A percentile compares a stretch with the other conserved stretches of the same genome.
These are phyloP conservation scores for Centropristis striata DNA, from an alignment of 2,113 vertebrate genomes.

Conservation along the genomic window DNA sequence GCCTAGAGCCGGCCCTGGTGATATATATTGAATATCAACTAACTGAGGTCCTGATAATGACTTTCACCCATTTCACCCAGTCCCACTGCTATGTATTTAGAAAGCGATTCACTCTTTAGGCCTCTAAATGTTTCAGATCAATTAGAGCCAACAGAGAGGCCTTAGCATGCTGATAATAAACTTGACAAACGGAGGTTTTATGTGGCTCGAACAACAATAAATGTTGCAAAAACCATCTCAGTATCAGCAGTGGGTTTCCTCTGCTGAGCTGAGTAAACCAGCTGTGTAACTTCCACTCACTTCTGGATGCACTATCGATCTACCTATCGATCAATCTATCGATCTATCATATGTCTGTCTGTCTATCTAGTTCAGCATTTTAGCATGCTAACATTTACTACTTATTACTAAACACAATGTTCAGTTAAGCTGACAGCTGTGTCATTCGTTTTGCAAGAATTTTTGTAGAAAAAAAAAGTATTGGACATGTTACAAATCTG, in stretches of 20 bases:
- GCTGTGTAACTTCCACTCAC: conserved; percentile 31
- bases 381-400: neutral
- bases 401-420: neutral
- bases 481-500: neutral
- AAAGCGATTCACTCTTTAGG: conserved; percentile 29
- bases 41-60: conserved; percentile 26
- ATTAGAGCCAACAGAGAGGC: conserved; percentile 13
- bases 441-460: too few species aligned
- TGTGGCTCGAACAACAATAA: conserved; percentile 33
- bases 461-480: neutral
- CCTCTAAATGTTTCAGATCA: too few species aligned
- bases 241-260: conserved; percentile 20
- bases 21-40: neutral
- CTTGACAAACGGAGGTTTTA: conserved; percentile 32
- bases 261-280: conserved; percentile 25
- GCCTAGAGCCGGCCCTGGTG: too few species aligned
- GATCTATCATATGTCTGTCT: too few species aligned
- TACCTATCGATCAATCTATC: too few species aligned
- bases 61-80: conserved; percentile 6
- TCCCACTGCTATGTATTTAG: neutral
- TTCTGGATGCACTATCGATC: conserved; percentile 14
- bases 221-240: conserved; percentile 28
- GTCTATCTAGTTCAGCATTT: neutral
- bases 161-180: conserved; percentile 13
- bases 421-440: neutral